These are phyloP conservation scores for Trypoxylon attenuatum DNA, from an alignment of 2,888 invertebrate species.

Conservation along the genomic window DNA sequence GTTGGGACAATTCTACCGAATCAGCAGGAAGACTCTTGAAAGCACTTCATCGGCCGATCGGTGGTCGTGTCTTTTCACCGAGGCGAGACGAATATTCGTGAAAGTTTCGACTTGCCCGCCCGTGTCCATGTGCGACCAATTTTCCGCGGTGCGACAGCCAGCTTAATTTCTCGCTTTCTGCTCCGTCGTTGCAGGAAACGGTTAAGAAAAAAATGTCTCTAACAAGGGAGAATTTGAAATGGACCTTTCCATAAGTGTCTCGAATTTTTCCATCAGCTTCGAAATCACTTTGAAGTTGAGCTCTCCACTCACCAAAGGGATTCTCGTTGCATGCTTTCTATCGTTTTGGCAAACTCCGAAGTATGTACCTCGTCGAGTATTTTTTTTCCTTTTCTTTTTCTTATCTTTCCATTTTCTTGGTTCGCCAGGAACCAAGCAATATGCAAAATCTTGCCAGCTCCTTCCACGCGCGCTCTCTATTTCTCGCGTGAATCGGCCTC, in stretches of 20 bases:
- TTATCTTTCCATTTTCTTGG: too few relatives aligned
- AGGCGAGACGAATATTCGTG: conserved; percentile 57
- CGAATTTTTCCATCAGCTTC: conserved; percentile 7
- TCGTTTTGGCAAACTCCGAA: too few relatives aligned
- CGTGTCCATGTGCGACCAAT: conserved; percentile 49
- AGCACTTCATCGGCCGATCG: conserved; percentile 18
- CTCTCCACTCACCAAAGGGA: too few relatives aligned
- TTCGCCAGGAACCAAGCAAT: too few relatives aligned
- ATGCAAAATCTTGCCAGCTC: too few relatives aligned
- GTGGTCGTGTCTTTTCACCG: conserved; percentile 36
- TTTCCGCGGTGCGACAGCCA: conserved; percentile 51
- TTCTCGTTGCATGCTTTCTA: conserved; percentile 7
- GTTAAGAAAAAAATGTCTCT: conserved; percentile 16
- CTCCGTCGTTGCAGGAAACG: conserved; percentile 34
- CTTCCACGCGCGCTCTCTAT: too few relatives aligned
- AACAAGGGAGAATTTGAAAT: conserved; percentile 24
- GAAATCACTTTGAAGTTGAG: background rate
- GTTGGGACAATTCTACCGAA: conserved; percentile 40
- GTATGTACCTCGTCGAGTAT: too few relatives aligned
- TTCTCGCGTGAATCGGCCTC: too few relatives aligned
- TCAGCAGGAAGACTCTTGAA: conserved; percentile 45
- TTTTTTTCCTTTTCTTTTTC: background rate
- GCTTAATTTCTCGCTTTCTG: conserved; percentile 71
- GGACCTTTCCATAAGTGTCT: too few relatives aligned
- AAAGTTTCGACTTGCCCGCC: conserved; percentile 51